Evolutionary conservation across 2,888 invertebrate species (phyloP), one percentile per base, ranked within the genome.

Genomic region (Dasysyrphus albostriatus): DNA sequence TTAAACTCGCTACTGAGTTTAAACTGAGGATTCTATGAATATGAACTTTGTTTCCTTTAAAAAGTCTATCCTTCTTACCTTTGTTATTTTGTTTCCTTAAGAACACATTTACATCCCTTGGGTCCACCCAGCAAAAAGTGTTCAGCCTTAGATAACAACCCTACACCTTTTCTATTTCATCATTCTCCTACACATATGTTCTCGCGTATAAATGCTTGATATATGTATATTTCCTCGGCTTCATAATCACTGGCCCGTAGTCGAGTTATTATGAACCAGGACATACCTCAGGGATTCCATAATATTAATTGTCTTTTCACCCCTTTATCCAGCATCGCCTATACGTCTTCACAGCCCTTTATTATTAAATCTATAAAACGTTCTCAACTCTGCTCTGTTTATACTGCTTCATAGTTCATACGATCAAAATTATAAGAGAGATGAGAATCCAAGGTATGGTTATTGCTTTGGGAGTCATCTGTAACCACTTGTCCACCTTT

Each of bases 381-480:
- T 75, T 69, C 82, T 78, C 87, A 70, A 58, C 74, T 58, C 63
- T 58, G 29, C 54, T n/a, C 63, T 58, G 29, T 39, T n/a, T 24
- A 24, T 24, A 24, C 24, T 24, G 24, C 24, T 24, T 24, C 24
- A 24, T 24, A 24, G 24, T 24, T 70, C 72, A 72, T 44, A 72
- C 58, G 51, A 14, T 24, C 24, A 51, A 24, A 47, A 14, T 19
- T 16, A 54, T 56, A 72, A 42, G 56, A 34, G 65, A 78, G 58
- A 78, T 77, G 81, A 47, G 78, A 75, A 54, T 59, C 32, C 59
- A 83, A 74, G 87, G 87, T 82, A 75, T 54, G 78, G 70, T 79
- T 87, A 87, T 87, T 87, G 87, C 87, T 87, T 82, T 87, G 87
- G 78, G 87, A 87, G 82, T 82, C 87, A 87, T 87, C 82, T 78